These are phyloP conservation scores for Anas platyrhynchos DNA, from an alignment of 2,113 vertebrate species.

Conservation along the genomic window DNA sequence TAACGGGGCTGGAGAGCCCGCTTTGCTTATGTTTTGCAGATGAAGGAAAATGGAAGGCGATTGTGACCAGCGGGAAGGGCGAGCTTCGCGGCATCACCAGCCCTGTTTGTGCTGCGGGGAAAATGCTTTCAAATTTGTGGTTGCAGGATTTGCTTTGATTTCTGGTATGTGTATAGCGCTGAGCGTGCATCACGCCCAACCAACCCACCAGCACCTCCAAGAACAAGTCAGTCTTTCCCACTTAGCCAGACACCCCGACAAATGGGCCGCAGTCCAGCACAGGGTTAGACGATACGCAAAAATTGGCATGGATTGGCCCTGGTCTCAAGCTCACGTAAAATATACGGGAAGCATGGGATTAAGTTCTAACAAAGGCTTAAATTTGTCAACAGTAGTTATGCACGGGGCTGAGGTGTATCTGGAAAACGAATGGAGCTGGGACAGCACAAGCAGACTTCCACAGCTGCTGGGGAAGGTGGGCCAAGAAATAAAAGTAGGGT, in stretches of 20 bases:
- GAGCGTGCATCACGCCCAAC: background rate
- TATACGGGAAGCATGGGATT: conserved; percentile 57
- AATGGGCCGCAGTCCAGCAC: background rate
- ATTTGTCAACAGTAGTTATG: conserved; percentile 56
- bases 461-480: conserved; percentile 50
- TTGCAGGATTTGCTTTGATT: conserved; percentile 68
- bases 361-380: conserved; percentile 43
- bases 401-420: conserved; percentile 34
- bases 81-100: conserved; percentile 49
- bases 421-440: conserved; percentile 64
- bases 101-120: conserved; percentile 36
- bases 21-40: conserved; percentile 72
- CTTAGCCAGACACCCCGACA: background rate
- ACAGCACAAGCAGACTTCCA: conserved; percentile 36
- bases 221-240: background rate
- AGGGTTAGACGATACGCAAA: conserved; percentile 38
- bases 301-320: conserved; percentile 28
- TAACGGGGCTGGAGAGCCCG: conserved; percentile 72
- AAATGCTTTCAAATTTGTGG: conserved; percentile 66
- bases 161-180: conserved; percentile 52
- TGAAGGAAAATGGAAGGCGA: conserved; percentile 69
- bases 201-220: background rate
- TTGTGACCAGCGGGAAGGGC: conserved; percentile 48
- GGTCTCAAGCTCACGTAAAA: conserved; percentile 60
- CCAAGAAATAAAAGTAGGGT: conserved; percentile 57